Evolutionary conservation across 2,113 vertebrate genomes (phyloP).

Genomic region (Ranitomeya variabilis): DNA sequence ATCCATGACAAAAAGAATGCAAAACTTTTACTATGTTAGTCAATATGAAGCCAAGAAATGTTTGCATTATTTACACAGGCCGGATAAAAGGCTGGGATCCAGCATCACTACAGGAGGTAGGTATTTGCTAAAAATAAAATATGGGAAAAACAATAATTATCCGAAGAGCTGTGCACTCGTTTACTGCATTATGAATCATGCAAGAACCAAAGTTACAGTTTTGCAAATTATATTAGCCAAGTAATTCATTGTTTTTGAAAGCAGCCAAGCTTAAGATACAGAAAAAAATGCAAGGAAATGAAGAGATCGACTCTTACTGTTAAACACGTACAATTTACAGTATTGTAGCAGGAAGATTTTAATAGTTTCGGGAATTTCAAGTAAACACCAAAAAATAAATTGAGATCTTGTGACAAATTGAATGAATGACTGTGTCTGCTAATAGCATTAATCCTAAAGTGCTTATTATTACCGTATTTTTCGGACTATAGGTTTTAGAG

Average conservation of each 20-base stretch:
- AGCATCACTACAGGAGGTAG: not conserved
- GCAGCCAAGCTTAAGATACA: not conserved
- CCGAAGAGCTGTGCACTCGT: not conserved
- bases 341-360: not conserved
- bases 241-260: not conserved
- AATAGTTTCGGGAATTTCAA: not conserved
- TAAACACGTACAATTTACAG: not conserved
- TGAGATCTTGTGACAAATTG: not conserved
- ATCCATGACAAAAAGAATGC: not conserved
- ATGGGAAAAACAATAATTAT: not conserved
- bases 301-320: not conserved
- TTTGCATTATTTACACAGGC: slow-evolving; percentile 8
- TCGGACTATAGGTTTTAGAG: no score
- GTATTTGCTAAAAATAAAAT: not conserved
- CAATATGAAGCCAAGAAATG: not conserved
- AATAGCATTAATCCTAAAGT: not conserved
- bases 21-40: not conserved
- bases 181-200: not conserved
- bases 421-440: not conserved
- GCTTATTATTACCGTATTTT: not conserved
- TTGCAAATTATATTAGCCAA: not conserved
- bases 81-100: not conserved
- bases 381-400: not conserved
- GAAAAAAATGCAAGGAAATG: not conserved
- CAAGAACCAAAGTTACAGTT: not conserved